Evolutionary conservation across 2,113 vertebrate species (phyloP).

Genomic region (Cardinalis cardinalis): DNA sequence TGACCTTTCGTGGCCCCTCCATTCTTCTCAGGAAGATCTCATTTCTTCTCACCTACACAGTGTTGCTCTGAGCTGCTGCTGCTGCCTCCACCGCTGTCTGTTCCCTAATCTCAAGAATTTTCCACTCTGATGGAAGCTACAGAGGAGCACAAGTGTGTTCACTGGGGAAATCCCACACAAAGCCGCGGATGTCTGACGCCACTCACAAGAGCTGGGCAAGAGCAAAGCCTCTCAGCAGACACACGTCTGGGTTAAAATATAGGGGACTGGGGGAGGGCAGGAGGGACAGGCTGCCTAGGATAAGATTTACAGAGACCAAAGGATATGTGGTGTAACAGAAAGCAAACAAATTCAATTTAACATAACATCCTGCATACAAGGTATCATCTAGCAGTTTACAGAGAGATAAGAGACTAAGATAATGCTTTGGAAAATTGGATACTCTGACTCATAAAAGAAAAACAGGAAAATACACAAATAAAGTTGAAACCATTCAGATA

Average conservation of each 20-base stretch:
- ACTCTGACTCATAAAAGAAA: neutral
- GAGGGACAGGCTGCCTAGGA: neutral
- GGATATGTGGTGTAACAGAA: neutral
- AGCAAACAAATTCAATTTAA: conserved; percentile 13
- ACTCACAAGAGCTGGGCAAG: neutral
- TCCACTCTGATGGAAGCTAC: neutral
- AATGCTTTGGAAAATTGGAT: conserved; percentile 23
- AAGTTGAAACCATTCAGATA: neutral
- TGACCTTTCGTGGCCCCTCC: neutral
- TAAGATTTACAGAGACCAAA: neutral
- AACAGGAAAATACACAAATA: conserved; percentile 9
- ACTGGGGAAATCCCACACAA: neutral
- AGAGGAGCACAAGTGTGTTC: neutral
- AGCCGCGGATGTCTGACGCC: neutral
- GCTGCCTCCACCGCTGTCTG: neutral
- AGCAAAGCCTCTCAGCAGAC: neutral
- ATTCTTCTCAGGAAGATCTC: neutral
- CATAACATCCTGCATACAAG: neutral
- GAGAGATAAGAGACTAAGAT: conserved; percentile 13
- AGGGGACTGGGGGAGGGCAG: fast-evolving
- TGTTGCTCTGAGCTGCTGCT: neutral
- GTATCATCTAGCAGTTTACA: neutral
- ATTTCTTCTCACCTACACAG: neutral
- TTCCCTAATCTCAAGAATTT: neutral
- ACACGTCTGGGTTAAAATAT: neutral